Conservation (phyloP, 1,140 invertebrate species). For the Euura lappo region DNA sequence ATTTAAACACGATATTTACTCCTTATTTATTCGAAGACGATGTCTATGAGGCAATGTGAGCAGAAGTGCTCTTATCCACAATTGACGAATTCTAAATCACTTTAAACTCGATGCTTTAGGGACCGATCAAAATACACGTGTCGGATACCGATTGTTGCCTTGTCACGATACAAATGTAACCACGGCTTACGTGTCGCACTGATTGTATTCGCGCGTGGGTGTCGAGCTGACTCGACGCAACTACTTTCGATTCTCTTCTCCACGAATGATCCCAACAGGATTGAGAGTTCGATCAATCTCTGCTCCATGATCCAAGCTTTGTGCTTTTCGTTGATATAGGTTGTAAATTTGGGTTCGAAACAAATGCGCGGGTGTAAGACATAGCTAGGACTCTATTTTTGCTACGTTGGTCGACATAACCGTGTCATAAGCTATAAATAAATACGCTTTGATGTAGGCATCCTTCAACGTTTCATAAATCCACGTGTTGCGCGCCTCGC, state of each 20-base stretch:
- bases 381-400: not conserved
- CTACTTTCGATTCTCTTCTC: too few species aligned
- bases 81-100: too few species aligned
- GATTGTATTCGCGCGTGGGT: not conserved
- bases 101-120: too few species aligned
- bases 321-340: too few species aligned
- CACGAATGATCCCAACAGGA: too few species aligned
- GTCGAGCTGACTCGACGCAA: not conserved
- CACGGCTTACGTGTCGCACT: not conserved
- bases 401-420: not conserved
- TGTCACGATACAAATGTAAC: not conserved
- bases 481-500: not conserved
- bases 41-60: too few species aligned
- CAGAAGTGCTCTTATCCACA: too few species aligned
- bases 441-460: not conserved
- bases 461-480: slow-evolving; percentile 7
- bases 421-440: slow-evolving; percentile 5
- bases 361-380: not conserved
- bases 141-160: not conserved
- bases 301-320: too few species aligned
- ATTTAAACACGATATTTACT: too few species aligned
- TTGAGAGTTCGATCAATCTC: too few species aligned
- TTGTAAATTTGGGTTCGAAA: not conserved
- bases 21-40: too few species aligned
- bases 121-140: not conserved